phyloP scores from a whole-genome alignment of 2,888 invertebrate species.

The Lithophane leautieri region DNA sequence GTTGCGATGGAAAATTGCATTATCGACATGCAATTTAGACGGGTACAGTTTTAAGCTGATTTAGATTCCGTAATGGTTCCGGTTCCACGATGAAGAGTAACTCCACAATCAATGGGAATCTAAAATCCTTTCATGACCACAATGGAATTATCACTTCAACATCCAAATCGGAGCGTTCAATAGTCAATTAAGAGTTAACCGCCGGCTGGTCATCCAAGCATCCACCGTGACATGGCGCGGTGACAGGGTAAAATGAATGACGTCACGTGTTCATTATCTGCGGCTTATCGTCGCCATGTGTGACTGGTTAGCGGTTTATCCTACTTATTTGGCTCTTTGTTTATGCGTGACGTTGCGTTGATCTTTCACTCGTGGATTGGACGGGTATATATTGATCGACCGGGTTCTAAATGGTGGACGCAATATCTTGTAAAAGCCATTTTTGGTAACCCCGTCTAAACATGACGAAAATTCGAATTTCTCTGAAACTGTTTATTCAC shows the following conservation, averaged over 20 bases:
- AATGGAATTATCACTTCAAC: conserved; percentile 1
- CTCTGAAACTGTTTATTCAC: conserved; percentile 5
- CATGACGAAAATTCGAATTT: conserved; percentile 13
- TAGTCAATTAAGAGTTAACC: conserved; percentile 8
- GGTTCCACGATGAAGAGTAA: not conserved
- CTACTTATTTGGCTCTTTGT: not conserved
- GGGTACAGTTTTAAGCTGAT: not conserved
- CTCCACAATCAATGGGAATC: not conserved
- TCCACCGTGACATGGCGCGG: not conserved
- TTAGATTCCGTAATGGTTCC: not conserved
- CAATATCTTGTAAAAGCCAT: not conserved
- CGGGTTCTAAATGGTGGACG: not conserved
- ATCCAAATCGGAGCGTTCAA: conserved; percentile 1
- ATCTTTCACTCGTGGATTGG: not conserved
- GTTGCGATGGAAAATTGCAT: conserved; percentile 8
- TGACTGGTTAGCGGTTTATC: conserved; percentile 9
- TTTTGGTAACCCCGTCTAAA: not conserved
- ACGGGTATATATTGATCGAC: not conserved
- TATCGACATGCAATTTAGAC: not conserved
- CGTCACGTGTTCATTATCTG: conserved; percentile 45
- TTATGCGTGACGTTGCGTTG: not conserved
- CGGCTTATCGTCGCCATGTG: conserved; percentile 33
- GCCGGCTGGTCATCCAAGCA: not conserved
- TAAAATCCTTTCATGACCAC: not conserved
- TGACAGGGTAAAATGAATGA: conserved; percentile 17